phyloP scores from a whole-genome alignment of 2,113 vertebrate species.

The Hippocampus comes region DNA sequence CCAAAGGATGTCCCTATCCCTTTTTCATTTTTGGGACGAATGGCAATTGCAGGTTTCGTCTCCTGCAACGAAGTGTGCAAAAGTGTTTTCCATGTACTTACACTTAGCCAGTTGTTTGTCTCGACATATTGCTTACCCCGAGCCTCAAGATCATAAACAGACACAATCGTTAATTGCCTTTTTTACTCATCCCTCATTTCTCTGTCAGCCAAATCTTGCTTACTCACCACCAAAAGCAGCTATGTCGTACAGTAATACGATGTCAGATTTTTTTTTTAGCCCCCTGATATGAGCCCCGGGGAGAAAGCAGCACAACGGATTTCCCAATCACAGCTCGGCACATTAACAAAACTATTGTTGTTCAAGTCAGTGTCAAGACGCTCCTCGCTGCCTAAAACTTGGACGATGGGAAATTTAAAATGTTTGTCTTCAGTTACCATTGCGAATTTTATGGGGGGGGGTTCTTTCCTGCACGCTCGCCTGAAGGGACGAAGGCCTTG shows the following conservation, averaged over 20 bases:
- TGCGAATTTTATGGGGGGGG: constrained; percentile 39
- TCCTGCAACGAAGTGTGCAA: not conserved
- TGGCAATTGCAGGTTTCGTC: not conserved
- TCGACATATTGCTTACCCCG: not conserved
- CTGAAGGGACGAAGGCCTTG: constrained; percentile 42
- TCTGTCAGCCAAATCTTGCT: constrained; percentile 4
- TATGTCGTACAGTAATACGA: not conserved
- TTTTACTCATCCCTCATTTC: not conserved
- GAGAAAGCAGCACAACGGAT: constrained; percentile 6
- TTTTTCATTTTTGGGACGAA: not conserved
- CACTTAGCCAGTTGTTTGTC: not conserved
- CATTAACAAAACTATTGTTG: constrained; percentile 39
- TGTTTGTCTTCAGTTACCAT: constrained; percentile 22
- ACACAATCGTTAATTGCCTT: not conserved
- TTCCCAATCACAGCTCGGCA: constrained; percentile 15
- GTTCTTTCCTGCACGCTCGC: constrained; percentile 35
- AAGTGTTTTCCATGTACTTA: no score
- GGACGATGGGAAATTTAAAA: constrained; percentile 26
- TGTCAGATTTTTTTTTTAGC: not conserved
- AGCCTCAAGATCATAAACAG: constrained; percentile 4
- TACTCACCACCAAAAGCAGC: not conserved
- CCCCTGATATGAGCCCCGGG: not conserved
- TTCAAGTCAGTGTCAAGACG: constrained; percentile 32
- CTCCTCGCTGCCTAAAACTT: not conserved
- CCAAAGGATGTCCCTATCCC: not conserved